Evolutionary conservation across 37 sponge, comb jelly and placozoan species (phyloP).

Genomic region (Ephydatia muelleri): DNA sequence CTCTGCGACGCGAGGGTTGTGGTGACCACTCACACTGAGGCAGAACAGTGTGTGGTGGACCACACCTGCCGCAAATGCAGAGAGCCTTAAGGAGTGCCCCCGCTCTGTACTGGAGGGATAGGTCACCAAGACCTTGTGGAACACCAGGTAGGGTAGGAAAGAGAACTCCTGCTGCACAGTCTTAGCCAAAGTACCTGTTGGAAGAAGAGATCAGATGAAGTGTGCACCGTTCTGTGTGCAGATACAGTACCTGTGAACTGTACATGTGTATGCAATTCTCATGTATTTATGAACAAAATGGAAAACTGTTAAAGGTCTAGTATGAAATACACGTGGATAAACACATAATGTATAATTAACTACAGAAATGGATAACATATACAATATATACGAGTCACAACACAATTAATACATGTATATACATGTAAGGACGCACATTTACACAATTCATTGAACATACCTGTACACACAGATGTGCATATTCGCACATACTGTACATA

Average conservation of each 20-base stretch:
- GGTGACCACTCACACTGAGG: conserved; percentile 52
- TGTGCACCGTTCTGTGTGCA: neutral
- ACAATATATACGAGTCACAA: too few species aligned
- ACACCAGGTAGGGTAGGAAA: conserved; percentile 58
- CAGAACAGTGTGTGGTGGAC: conserved; percentile 68
- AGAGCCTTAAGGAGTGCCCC: conserved; percentile 17
- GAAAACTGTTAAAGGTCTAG: too few species aligned
- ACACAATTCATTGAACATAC: too few species aligned
- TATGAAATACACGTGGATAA: conserved; percentile 4
- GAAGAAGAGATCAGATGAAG: neutral
- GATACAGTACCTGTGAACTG: too few species aligned
- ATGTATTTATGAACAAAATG: too few species aligned
- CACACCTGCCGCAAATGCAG: conserved; percentile 51
- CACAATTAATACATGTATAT: neutral
- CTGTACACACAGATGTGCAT: neutral
- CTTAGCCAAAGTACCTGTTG: conserved; percentile 20
- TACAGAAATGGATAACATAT: too few species aligned
- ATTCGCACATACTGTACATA: neutral
- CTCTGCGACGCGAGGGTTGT: conserved; percentile 14
- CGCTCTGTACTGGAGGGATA: conserved; percentile 1
- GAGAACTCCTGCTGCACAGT: conserved; percentile 22
- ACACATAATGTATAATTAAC: neutral
- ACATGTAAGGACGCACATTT: neutral
- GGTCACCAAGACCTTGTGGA: conserved; percentile 27
- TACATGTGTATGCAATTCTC: too few species aligned